These are phyloP conservation scores for Calephelis virginiensis DNA, from an alignment of 1,140 invertebrate species.

Conservation along the genomic window DNA sequence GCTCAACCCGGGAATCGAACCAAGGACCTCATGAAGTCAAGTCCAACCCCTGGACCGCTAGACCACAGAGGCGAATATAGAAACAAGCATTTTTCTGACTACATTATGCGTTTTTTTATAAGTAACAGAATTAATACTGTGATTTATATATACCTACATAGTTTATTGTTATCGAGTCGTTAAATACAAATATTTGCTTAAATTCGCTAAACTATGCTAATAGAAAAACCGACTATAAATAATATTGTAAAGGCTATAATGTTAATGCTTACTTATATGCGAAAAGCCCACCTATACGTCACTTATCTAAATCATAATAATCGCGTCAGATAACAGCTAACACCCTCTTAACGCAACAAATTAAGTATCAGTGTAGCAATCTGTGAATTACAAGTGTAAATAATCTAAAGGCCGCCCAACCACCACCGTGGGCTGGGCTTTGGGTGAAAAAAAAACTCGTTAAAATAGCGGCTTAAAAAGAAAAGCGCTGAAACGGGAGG, in stretches of 20 bases:
- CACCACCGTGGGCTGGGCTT: constrained; percentile 70
- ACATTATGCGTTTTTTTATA: no score
- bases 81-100: no score
- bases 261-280: neutral
- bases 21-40: no score
- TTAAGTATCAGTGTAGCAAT: constrained; percentile 59
- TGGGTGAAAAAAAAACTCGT: constrained; percentile 70
- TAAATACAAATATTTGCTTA: neutral
- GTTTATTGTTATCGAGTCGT: neutral
- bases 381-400: constrained; percentile 77
- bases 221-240: constrained; percentile 1
- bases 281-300: constrained; percentile 8
- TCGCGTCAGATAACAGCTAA: constrained; percentile 49
- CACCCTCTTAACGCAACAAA: constrained; percentile 54
- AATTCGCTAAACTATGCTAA: constrained; percentile 2
- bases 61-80: no score
- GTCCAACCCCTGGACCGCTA: no score
- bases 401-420: constrained; percentile 73
- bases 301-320: constrained; percentile 28
- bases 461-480: constrained; percentile 77
- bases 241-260: neutral
- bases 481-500: constrained; percentile 76
- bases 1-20: no score
- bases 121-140: no score
- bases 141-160: no score